phyloP scores from a whole-genome alignment of 1,140 invertebrate genomes.

The Chironomus tepperi region DNA sequence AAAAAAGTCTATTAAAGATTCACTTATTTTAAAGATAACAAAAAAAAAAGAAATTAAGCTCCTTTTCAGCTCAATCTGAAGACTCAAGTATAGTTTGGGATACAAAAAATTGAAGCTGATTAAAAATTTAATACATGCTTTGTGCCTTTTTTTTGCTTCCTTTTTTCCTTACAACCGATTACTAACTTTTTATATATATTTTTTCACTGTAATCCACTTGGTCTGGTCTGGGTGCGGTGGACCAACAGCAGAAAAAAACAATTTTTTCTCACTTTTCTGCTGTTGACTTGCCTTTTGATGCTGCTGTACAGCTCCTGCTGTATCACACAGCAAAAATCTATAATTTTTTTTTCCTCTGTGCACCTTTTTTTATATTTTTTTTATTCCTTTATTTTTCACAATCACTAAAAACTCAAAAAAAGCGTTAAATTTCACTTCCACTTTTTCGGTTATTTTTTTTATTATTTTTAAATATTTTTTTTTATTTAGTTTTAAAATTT shows the following conservation, averaged over 20 bases:
- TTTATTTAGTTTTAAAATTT: background rate
- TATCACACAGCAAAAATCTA: background rate
- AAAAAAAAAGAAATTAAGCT: background rate
- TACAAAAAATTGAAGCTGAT: background rate
- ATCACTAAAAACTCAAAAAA: background rate
- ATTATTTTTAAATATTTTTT: background rate
- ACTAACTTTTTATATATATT: background rate
- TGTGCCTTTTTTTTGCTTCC: background rate
- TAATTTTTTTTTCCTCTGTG: background rate
- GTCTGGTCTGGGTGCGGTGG: constrained; percentile 11
- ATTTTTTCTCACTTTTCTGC: background rate
- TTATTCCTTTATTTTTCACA: background rate
- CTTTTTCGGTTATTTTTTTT: background rate
- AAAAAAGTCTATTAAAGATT: background rate
- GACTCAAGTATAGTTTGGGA: background rate
- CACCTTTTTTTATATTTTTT: too few species aligned
- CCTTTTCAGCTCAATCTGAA: background rate
- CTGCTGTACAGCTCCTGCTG: background rate
- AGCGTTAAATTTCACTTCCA: background rate
- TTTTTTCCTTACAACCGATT: background rate
- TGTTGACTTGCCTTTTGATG: background rate
- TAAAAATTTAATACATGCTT: constrained; percentile 21
- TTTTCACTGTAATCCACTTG: background rate
- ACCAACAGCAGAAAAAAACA: background rate
- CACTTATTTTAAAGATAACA: background rate